Evolutionary conservation across 2,888 invertebrate species (phyloP), one percentile per base, ranked within the genome.

Genomic region (Kryphioiulus occultus): DNA sequence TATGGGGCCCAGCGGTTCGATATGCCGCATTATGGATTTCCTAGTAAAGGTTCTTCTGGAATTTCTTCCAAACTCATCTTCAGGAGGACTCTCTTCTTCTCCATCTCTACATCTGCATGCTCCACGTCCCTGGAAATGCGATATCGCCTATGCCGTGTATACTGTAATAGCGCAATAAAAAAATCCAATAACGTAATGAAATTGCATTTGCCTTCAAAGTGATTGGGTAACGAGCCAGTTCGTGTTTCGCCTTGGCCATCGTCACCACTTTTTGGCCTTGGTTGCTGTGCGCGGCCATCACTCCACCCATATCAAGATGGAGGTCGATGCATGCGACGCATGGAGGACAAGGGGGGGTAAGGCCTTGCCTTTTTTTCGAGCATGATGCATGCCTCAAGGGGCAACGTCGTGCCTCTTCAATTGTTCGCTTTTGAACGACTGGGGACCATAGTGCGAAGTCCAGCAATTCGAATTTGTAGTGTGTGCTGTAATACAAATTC

Each of bases 221-320:
- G 78, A 78, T 78, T 78, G 78, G 78, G 78, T 78, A 78, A 78
- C 53, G 7, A 35, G 1, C 1, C 30, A 78, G 78, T 78, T 78
- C 30, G 78, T 32, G 78, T 78, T 78, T 78, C 78, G 15, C 78
- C 78, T 78, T 78, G 78, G 78, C 78, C 78, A 78, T 78, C 78
- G 78, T 78, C 78, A 78, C 78, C 78, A 32, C 30, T 32, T 78
- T 78, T 78, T 32, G 78, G 78, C 78, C 78, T 78, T 78, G 78
- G 78, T 78, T 78, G 78, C 78, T 78, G 78, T 26, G 78, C 78
- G 78, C 30, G 78, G 78, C 78, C 78, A 78, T 78, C 78, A 78
- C 78, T 78, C 78, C 78, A 78, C 78, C 78, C 78, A 78, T 78
- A 30, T 78, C 78, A 78, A 78, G 78, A 78, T 78, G 78, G 78